phyloP scores from a whole-genome alignment of 2,888 invertebrate genomes.

The Drosophila quinaria region DNA sequence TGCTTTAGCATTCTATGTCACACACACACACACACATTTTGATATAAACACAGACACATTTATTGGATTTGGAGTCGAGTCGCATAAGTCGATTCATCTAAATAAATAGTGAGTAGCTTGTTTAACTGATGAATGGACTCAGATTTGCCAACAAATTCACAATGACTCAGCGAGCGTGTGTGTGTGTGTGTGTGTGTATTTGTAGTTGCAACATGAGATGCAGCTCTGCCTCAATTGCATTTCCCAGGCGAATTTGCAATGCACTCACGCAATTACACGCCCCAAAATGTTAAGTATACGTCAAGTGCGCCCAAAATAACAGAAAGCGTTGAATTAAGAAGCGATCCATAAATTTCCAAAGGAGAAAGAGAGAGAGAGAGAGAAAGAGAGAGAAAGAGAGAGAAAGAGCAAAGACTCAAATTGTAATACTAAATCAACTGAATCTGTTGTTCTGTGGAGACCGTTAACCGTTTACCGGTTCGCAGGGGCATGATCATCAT shows the following conservation, averaged over 20 bases:
- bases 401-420: neutral
- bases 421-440: slow-evolving; percentile 8
- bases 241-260: slow-evolving; percentile 11
- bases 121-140: slow-evolving; percentile 22
- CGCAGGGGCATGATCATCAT: neutral
- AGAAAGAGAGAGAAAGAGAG: neutral
- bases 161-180: slow-evolving; percentile 20
- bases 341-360: slow-evolving; percentile 2
- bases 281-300: slow-evolving; percentile 37
- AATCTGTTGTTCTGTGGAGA: neutral
- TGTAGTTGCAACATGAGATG: neutral
- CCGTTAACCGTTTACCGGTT: slow-evolving; percentile 31
- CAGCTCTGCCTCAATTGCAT: neutral
- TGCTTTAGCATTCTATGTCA: neutral
- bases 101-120: slow-evolving; percentile 30
- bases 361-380: neutral
- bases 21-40: neutral
- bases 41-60: slow-evolving; percentile 18
- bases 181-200: neutral
- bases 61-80: neutral
- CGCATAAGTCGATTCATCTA: slow-evolving; percentile 1
- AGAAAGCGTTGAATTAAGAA: neutral
- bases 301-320: slow-evolving; percentile 14
- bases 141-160: slow-evolving; percentile 14
- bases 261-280: slow-evolving; percentile 15